Evolutionary conservation across 1,140 invertebrate genomes (phyloP).

Genomic region (Drosophila punjabiensis): DNA sequence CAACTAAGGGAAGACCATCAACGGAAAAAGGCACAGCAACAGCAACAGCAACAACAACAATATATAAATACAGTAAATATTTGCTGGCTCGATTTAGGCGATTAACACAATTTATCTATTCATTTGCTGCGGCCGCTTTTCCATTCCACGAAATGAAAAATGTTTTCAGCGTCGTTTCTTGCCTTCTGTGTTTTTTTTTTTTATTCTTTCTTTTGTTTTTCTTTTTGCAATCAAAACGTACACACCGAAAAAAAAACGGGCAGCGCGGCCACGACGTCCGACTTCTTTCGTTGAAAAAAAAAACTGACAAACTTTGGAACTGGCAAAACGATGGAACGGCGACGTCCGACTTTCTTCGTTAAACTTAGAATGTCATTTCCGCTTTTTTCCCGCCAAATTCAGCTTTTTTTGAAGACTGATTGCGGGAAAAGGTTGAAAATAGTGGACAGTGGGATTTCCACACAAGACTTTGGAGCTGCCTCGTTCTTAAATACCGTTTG

Average conservation of each 20-base stretch:
- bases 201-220: slow-evolving; percentile 49
- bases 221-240: slow-evolving; percentile 76
- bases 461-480: too few species aligned
- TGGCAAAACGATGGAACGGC: too few species aligned
- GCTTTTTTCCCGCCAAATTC: too few species aligned
- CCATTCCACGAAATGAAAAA: slow-evolving; percentile 49
- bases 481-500: slow-evolving; percentile 1
- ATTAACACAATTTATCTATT: slow-evolving; percentile 56
- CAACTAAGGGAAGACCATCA: slow-evolving; percentile 15
- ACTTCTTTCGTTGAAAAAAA: slow-evolving; percentile 12
- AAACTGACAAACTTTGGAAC: background rate
- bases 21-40: slow-evolving; percentile 23
- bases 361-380: too few species aligned
- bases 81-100: slow-evolving; percentile 18
- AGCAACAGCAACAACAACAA: slow-evolving; percentile 26
- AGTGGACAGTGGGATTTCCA: too few species aligned
- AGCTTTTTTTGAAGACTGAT: too few species aligned
- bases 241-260: slow-evolving; percentile 66
- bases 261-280: slow-evolving; percentile 57
- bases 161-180: slow-evolving; percentile 45
- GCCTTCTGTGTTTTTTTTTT: slow-evolving; percentile 20
- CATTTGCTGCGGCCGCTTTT: slow-evolving; percentile 42
- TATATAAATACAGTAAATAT: slow-evolving; percentile 45
- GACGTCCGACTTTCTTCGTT: too few species aligned
- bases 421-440: too few species aligned